phyloP scores from a whole-genome alignment of 2,797 vertebrate genomes.

The Fistularia commersonii region DNA sequence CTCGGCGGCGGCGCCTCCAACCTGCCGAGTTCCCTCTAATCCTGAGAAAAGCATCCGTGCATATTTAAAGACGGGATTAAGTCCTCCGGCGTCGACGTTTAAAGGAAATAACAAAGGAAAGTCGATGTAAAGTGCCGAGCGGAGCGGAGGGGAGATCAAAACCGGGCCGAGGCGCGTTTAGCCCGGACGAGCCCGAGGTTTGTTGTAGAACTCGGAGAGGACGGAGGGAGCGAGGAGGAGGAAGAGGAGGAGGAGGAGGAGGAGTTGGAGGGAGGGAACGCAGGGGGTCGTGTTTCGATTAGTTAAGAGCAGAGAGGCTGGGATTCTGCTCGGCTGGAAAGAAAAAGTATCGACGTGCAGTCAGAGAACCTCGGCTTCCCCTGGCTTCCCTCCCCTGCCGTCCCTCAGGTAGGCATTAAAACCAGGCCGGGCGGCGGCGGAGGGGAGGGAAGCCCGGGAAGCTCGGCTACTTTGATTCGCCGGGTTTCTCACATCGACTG shows the following conservation, averaged over 20 bases:
- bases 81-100: constrained; percentile 30
- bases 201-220: constrained; percentile 31
- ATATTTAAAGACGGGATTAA: too few species aligned
- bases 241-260: constrained; percentile 14
- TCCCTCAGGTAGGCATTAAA: constrained; percentile 68
- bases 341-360: constrained; percentile 60
- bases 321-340: constrained; percentile 60
- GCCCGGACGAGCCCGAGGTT: constrained; percentile 41
- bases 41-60: too few species aligned
- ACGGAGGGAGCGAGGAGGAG: constrained; percentile 12
- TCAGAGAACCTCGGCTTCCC: constrained; percentile 51
- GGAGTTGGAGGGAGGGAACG: neutral
- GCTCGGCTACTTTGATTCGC: constrained; percentile 53
- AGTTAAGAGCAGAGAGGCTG: constrained; percentile 61
- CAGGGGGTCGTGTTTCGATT: constrained; percentile 47
- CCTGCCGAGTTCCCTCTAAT: too few species aligned
- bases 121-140: constrained; percentile 61
- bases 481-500: constrained; percentile 58
- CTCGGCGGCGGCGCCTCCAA: too few species aligned
- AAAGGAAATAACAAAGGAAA: constrained; percentile 35
- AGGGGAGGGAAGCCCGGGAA: constrained; percentile 33
- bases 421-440: constrained; percentile 38
- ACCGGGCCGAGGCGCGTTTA: constrained; percentile 47
- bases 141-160: constrained; percentile 53
- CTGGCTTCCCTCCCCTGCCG: constrained; percentile 21